Evolutionary conservation across 2,113 vertebrate species (phyloP).

Genomic region (Labeo catla): DNA sequence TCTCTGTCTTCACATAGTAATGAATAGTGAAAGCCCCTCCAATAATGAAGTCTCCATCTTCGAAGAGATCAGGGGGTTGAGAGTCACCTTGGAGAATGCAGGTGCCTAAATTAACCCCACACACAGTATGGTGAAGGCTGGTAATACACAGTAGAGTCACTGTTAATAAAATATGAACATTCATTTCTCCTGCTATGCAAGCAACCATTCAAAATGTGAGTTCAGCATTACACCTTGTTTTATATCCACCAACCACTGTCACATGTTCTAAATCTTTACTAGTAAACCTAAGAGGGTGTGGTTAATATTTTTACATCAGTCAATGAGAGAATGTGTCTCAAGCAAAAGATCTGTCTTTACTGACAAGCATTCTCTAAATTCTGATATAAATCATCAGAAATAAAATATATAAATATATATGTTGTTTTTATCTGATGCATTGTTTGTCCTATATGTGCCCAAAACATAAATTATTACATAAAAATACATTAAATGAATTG

Average conservation of each 20-base stretch:
- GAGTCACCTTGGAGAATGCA: slow-evolving; percentile 62
- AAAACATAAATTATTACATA: too few relatives aligned
- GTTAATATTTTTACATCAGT: background rate
- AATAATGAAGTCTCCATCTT: slow-evolving; percentile 71
- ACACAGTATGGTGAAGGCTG: slow-evolving; percentile 23
- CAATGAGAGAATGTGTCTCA: too few relatives aligned
- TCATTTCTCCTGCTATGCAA: background rate
- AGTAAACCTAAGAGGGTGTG: background rate
- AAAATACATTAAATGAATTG: too few relatives aligned
- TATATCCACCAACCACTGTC: background rate
- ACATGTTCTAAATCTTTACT: background rate
- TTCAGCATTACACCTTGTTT: background rate
- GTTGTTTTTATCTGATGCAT: too few relatives aligned
- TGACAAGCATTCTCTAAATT: too few relatives aligned
- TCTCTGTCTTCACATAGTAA: slow-evolving; percentile 53
- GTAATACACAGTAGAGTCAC: slow-evolving; percentile 5
- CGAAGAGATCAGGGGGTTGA: slow-evolving; percentile 60
- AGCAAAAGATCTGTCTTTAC: too few relatives aligned
- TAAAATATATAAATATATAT: too few relatives aligned
- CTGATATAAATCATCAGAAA: too few relatives aligned
- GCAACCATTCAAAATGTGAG: background rate
- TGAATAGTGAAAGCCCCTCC: slow-evolving; percentile 73
- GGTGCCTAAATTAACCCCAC: slow-evolving; percentile 18
- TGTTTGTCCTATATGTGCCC: too few relatives aligned
- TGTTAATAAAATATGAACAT: background rate